Conservation (phyloP, 2,113 vertebrate genomes). For the Pachyramphus minor region DNA sequence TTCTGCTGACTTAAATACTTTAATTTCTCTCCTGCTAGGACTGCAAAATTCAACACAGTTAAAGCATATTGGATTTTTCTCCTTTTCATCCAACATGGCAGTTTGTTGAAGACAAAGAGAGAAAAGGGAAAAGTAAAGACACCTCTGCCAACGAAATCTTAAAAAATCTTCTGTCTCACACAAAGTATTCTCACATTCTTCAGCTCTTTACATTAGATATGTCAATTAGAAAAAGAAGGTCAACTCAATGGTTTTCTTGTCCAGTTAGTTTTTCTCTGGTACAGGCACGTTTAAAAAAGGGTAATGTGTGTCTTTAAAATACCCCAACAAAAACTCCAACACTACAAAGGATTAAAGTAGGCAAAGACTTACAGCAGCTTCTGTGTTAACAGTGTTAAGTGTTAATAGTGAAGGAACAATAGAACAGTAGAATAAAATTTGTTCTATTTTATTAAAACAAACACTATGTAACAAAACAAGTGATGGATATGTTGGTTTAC, state of each 20-base stretch:
- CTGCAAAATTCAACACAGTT: background rate
- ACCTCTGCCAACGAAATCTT: background rate
- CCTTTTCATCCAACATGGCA: background rate
- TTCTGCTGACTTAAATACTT: background rate
- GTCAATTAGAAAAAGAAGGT: background rate
- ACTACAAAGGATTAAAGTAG: background rate
- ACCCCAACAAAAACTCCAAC: background rate
- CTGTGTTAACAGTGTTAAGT: background rate
- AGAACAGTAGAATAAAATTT: background rate
- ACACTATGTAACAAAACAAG: background rate
- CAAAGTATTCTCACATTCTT: background rate
- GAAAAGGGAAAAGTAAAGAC: background rate
- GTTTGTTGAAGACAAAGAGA: background rate
- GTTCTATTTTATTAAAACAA: background rate
- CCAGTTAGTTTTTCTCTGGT: background rate
- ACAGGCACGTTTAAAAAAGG: background rate
- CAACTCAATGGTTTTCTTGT: background rate
- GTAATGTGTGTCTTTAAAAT: background rate
- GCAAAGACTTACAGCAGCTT: background rate
- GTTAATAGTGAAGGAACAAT: background rate
- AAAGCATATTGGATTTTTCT: background rate
- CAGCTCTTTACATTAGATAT: background rate
- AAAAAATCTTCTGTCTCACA: background rate
- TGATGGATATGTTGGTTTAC: background rate
- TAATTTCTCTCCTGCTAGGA: background rate